Evolutionary conservation across 1,140 invertebrate species (phyloP).

Genomic region (Polyergus mexicanus): DNA sequence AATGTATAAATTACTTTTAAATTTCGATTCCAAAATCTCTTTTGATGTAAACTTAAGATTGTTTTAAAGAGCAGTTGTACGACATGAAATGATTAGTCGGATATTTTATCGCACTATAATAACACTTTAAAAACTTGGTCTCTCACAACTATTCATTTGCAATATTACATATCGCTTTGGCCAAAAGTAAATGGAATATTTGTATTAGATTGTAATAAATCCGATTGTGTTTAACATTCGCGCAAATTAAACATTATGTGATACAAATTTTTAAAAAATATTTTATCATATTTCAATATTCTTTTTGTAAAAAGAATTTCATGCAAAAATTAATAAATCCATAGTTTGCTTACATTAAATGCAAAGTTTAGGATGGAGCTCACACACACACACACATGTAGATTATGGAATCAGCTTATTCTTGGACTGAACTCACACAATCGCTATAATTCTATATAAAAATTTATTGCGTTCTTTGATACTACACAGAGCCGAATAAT

Average conservation of each 20-base stretch:
- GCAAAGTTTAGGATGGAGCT: not conserved
- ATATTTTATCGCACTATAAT: slow-evolving; percentile 31
- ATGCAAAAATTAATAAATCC: not conserved
- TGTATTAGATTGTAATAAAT: not conserved
- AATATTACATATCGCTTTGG: not conserved
- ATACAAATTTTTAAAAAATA: not conserved
- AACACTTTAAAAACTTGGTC: not conserved
- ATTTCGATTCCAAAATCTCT: not conserved
- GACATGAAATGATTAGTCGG: slow-evolving; percentile 28
- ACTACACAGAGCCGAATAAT: not conserved
- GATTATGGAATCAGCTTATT: not conserved
- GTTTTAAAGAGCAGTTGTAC: not conserved
- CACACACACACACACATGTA: too few relatives aligned
- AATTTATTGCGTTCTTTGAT: not conserved
- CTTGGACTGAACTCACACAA: not conserved
- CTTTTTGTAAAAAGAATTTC: not conserved
- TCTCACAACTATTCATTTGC: not conserved
- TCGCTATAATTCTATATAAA: not conserved
- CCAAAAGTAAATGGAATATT: not conserved
- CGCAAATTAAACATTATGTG: not conserved
- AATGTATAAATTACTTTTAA: not conserved
- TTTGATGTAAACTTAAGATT: slow-evolving; percentile 24
- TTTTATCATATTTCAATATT: not conserved
- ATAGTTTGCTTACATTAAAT: not conserved
- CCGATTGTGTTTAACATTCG: not conserved